Evolutionary conservation across 2,113 vertebrate species (phyloP), one percentile per base, ranked within the genome.

Genomic region (Artemisiospiza belli): DNA sequence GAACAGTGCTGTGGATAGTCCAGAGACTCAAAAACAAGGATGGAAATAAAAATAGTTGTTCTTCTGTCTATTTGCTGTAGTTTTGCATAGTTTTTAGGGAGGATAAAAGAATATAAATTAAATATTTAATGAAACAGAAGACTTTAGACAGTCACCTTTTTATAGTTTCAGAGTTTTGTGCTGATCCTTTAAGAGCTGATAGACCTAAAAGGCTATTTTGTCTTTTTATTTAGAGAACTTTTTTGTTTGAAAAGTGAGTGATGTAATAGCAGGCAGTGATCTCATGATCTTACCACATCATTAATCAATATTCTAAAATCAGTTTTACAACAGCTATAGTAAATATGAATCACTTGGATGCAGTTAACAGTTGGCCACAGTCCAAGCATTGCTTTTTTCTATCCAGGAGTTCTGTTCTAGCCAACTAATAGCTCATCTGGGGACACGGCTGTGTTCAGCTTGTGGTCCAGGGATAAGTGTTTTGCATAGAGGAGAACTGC

Each of bases 301-400:
- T 90, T 91, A 83, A 74, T 96, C 92, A 93, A 61, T 88, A 83
- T 86, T 96, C 94, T 85, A 81, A 89, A 90, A 83, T 88, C 27
- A 59, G 43, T 44, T 68, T 92, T 88, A n/a, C 15, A 75, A 33
- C 64, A 85, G 30, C 70, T 90, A 2, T 63, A 88, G 82, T 67
- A 87, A 90, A 80, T 72, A 67, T 78, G 67, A 87, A 88, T 93
- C 84, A 70, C 85, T 90, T 91, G 92, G 39, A 55, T 74, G 52
- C 55, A 70, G 63, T 80, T 84, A 95, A 25, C 46, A 41, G 19
- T 82, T 95, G 95, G 82, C 82, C 39, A 35, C 59, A 47, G 39
- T 92, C 90, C 94, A 95, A 57, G 68, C 25, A 67, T 4, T 88
- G 76, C 23, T 83, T 89, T 87, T 87, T 91, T 55, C 55, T 86